Evolutionary conservation across 2,888 invertebrate species (phyloP).

Genomic region (Drosophila kambysellisi): DNA sequence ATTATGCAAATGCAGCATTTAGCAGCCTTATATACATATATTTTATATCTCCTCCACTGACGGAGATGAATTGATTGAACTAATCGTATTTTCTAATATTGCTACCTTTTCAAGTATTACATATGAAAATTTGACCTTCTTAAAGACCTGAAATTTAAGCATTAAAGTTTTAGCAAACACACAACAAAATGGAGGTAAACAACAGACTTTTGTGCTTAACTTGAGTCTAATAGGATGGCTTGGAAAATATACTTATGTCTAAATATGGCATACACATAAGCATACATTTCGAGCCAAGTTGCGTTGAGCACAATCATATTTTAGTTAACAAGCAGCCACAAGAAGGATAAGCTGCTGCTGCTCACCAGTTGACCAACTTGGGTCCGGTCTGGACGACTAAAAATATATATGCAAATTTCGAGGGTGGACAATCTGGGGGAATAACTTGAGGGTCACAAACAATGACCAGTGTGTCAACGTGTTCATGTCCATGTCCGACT

Average conservation of each 20-base stretch:
- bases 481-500: slow-evolving; percentile 11
- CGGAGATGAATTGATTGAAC: slow-evolving; percentile 39
- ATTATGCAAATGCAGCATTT: slow-evolving; percentile 42
- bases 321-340: slow-evolving; percentile 51
- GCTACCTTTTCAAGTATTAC: background rate
- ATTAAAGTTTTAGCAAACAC: background rate
- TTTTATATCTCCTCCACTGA: too few species aligned
- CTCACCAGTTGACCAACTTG: background rate
- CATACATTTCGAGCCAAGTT: slow-evolving; percentile 51
- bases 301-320: slow-evolving; percentile 61
- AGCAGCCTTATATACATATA: too few species aligned
- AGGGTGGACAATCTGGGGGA: background rate
- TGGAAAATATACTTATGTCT: slow-evolving; percentile 2
- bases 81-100: background rate
- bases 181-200: background rate
- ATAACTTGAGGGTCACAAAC: slow-evolving; percentile 4
- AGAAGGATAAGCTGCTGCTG: slow-evolving; percentile 17
- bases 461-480: slow-evolving; percentile 43
- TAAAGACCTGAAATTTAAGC: background rate
- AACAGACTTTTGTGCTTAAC: slow-evolving; percentile 1
- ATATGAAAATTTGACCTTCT: background rate
- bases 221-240: background rate
- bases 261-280: slow-evolving; percentile 8
- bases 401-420: slow-evolving; percentile 50
- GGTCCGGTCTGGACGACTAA: background rate